Evolutionary conservation across 2,888 invertebrate genomes (phyloP).

Genomic region (Erebia epiphron): DNA sequence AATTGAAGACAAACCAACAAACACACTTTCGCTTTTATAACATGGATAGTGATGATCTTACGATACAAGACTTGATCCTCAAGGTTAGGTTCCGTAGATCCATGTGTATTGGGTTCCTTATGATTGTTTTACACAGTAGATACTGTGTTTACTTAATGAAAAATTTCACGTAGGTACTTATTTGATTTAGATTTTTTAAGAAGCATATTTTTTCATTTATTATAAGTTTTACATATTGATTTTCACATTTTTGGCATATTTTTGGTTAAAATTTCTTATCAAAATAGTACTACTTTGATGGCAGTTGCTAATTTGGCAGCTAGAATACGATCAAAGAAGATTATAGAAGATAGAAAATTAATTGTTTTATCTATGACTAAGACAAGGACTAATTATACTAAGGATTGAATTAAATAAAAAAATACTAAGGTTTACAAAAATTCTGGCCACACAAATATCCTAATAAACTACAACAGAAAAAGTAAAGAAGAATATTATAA

Average conservation of each 20-base stretch:
- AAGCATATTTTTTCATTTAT: no score
- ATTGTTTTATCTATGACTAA: no score
- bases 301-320: background rate
- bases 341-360: no score
- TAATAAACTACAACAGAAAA: background rate
- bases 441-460: background rate
- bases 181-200: no score
- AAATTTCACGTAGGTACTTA: no score
- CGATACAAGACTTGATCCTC: conserved; percentile 36
- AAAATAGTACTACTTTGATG: background rate
- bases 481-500: conserved; percentile 16
- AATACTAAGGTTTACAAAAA: background rate
- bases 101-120: conserved; percentile 8
- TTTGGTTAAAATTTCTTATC: background rate
- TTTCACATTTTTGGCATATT: background rate
- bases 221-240: no score
- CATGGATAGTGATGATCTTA: conserved; percentile 16
- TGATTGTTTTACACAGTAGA: background rate
- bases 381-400: no score
- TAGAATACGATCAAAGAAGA: background rate
- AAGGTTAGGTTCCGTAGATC: conserved; percentile 7
- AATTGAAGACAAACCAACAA: no score
- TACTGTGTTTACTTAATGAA: no score
- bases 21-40: no score
- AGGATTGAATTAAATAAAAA: no score